Evolutionary conservation across 2,113 vertebrate species (phyloP).

Genomic region (Peromyscus californicus): DNA sequence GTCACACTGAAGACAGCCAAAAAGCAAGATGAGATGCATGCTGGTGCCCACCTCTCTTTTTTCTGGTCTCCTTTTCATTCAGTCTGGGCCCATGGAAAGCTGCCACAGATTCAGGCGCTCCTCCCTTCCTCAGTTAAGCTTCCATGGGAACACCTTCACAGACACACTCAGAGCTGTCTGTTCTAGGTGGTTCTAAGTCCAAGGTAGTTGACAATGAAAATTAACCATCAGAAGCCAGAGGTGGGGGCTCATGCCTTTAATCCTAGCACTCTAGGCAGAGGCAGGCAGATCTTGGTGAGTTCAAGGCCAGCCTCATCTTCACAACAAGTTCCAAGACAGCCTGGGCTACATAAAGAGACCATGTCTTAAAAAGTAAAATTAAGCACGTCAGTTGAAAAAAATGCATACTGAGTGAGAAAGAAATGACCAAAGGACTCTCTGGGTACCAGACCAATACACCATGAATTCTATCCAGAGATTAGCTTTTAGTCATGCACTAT

Average conservation of each 20-base stretch:
- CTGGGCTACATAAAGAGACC: not conserved
- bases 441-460: conserved; percentile 40
- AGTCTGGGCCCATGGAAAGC: not conserved
- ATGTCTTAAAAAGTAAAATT: not conserved
- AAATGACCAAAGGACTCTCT: conserved; percentile 13
- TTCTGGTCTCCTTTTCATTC: not conserved
- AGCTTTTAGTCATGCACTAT: not conserved
- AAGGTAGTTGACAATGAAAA: not conserved
- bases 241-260: too few species aligned
- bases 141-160: not conserved
- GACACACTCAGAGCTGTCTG: not conserved
- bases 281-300: not conserved
- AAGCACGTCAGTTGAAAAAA: not conserved
- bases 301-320: not conserved
- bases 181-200: not conserved
- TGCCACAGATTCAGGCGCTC: not conserved
- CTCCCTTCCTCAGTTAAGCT: not conserved
- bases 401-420: not conserved
- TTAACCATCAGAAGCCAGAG: not conserved
- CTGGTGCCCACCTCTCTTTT: not conserved
- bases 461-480: conserved; percentile 63
- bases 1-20: not conserved
- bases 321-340: not conserved
- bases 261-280: not conserved
- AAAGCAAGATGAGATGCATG: not conserved